Base-by-base conservation (phyloP, 2,797 vertebrate genomes). In the Silurus lanzhouensis region DNA sequence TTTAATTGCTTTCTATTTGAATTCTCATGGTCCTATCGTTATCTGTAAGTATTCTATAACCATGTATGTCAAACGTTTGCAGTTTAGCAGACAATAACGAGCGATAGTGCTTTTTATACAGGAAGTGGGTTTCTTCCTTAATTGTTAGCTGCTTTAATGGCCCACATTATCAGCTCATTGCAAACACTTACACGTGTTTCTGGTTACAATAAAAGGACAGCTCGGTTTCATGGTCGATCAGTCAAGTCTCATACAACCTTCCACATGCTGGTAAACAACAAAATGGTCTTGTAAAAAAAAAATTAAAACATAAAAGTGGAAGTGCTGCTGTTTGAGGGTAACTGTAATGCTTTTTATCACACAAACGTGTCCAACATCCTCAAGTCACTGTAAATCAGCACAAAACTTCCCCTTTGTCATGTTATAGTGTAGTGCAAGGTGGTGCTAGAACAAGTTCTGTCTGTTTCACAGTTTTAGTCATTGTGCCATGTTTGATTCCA, bases 151-250 rank as follows among this genome's bases (percentile, higher is more conserved):
- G 22, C 60, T 74, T 78, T 90, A 85, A 88, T 82, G 78, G 81
- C 48, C 31, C 48, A 25, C 44, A 71, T 85, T 82, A 89, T 85
- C 83, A 63, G 10, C 27, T 66, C 57, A 60, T 85, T 60, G 19
- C 77, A 80, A 83, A 86, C 85, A 85, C 84, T 89, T 81, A 75
- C 52, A 70, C 31, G 14, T 74, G 85, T 81, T 78, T 87, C 67
- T 87, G 52, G 75, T 87, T 90, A 87, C 83, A 87, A 25, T 82
- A 82, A 64, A 70, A 58, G 58, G 38, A 81, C 27, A 60, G 17
- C 55, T 58, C 64, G 44, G 27, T 76, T 74, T 82, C 46, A 70
- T 19, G 7, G 81, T 84, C 44, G 12, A 46, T 38, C 27, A 15
- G 82, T 19, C 48, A 52, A 52, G n/a, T 64, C 10, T 81, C 57